Conservation (phyloP, 2,888 invertebrate species). For the Microdon myrmicae region DNA sequence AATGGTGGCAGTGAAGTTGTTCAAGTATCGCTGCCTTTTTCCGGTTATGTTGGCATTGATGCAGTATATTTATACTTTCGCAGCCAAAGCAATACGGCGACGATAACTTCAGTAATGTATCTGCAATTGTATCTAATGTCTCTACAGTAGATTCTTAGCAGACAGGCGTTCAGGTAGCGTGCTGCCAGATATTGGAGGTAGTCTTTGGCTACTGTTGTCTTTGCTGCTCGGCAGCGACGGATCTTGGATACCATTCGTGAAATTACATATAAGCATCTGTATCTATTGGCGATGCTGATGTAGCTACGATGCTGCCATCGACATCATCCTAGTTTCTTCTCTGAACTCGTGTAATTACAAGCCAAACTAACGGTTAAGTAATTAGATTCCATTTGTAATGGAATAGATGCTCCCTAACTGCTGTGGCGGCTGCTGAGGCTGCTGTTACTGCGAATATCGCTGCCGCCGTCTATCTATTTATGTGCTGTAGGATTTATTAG, state of each 20-base stretch:
- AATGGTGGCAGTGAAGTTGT: slow-evolving; percentile 1
- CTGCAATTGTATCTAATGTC: slow-evolving; percentile 35
- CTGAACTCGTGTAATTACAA: slow-evolving; percentile 52
- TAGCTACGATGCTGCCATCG: slow-evolving; percentile 10
- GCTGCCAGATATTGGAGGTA: slow-evolving; percentile 41
- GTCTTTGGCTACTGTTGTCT: slow-evolving; percentile 43
- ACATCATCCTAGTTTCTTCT: slow-evolving; percentile 6
- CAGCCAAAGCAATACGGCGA: no score
- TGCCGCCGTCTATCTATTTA: slow-evolving; percentile 14
- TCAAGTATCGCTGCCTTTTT: slow-evolving; percentile 43
- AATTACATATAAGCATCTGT: slow-evolving; percentile 18
- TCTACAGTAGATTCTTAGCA: slow-evolving; percentile 4
- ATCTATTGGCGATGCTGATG: slow-evolving; percentile 9
- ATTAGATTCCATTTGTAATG: slow-evolving; percentile 55
- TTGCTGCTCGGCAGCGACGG: slow-evolving; percentile 2
- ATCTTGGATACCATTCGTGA: no score
- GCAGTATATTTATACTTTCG: slow-evolving; percentile 6
- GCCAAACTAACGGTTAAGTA: slow-evolving; percentile 55
- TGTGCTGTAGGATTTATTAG: slow-evolving; percentile 40
- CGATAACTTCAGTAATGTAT: no score
- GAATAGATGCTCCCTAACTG: slow-evolving; percentile 44
- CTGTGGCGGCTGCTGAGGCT: slow-evolving; percentile 10
- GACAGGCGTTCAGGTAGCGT: slow-evolving; percentile 42
- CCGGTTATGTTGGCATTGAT: slow-evolving; percentile 28
- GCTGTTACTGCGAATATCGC: background rate